phyloP scores from a whole-genome alignment of 2,113 vertebrate genomes.

The Hiodon tergisus region DNA sequence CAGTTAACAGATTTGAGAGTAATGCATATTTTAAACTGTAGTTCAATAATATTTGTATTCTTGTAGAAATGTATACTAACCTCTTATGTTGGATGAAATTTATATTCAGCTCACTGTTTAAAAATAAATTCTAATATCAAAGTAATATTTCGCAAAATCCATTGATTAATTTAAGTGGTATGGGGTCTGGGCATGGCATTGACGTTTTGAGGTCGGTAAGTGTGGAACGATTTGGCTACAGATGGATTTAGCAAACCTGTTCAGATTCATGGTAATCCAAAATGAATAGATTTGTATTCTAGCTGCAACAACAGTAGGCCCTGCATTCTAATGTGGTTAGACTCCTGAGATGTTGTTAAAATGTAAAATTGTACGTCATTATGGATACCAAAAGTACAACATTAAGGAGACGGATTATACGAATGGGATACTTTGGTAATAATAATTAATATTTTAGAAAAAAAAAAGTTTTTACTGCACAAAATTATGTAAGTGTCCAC shows the following conservation, averaged over 20 bases:
- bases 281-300: conserved; percentile 25
- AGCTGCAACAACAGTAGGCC: conserved; percentile 4
- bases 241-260: conserved; percentile 27
- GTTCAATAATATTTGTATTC: too few species aligned
- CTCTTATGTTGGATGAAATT: background rate
- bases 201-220: conserved; percentile 37
- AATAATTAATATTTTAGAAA: too few species aligned
- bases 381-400: too few species aligned
- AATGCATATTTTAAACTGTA: too few species aligned
- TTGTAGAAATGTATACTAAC: too few species aligned
- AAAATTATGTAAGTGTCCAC: too few species aligned
- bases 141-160: conserved; percentile 37
- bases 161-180: conserved; percentile 41
- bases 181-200: conserved; percentile 45
- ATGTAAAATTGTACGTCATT: too few species aligned
- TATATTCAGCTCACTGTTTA: conserved; percentile 28
- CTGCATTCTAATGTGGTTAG: background rate
- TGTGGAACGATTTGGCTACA: conserved; percentile 16
- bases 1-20: too few species aligned
- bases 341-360: too few species aligned
- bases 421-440: too few species aligned
- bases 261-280: conserved; percentile 22
- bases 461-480: too few species aligned
- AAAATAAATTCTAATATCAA: conserved; percentile 38
- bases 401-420: too few species aligned